phyloP scores from a whole-genome alignment of 2,888 invertebrate genomes.

The Drosophila demipolita region DNA sequence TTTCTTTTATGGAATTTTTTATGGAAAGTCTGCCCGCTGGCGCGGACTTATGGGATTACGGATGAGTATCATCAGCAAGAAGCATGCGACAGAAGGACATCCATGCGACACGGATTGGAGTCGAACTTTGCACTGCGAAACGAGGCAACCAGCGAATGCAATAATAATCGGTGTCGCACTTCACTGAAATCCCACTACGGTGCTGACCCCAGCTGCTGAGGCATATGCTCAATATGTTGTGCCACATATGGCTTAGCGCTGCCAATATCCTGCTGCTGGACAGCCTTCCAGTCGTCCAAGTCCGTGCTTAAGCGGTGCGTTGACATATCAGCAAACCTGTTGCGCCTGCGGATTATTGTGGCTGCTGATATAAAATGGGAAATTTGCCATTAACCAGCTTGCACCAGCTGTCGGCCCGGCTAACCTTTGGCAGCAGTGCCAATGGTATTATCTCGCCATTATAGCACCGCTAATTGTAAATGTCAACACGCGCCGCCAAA shows the following conservation, averaged over 20 bases:
- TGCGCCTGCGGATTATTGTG: constrained; percentile 15
- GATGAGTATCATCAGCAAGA: constrained; percentile 87
- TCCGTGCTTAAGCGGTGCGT: background rate
- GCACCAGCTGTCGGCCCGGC: constrained; percentile 2
- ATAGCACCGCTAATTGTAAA: constrained; percentile 91
- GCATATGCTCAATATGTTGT: constrained; percentile 70
- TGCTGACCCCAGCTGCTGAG: constrained; percentile 87
- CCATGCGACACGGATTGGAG: constrained; percentile 85
- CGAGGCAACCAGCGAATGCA: constrained; percentile 90
- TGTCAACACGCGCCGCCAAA: constrained; percentile 87
- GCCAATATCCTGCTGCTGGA: constrained; percentile 85
- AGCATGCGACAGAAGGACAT: constrained; percentile 88
- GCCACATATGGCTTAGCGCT: constrained; percentile 86
- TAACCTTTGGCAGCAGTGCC: constrained; percentile 40
- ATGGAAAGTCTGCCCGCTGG: constrained; percentile 59
- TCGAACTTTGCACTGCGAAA: constrained; percentile 68
- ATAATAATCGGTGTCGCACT: constrained; percentile 92
- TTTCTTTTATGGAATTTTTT: constrained; percentile 18
- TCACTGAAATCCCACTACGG: constrained; percentile 94
- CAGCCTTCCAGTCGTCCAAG: background rate
- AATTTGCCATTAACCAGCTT: background rate
- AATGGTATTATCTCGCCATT: constrained; percentile 87
- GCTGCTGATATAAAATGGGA: constrained; percentile 4
- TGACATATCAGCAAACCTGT: constrained; percentile 7
- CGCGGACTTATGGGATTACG: constrained; percentile 83